Evolutionary conservation across 2,888 invertebrate genomes (phyloP), one percentile per base, ranked within the genome.

Genomic region (Salticus scenicus): DNA sequence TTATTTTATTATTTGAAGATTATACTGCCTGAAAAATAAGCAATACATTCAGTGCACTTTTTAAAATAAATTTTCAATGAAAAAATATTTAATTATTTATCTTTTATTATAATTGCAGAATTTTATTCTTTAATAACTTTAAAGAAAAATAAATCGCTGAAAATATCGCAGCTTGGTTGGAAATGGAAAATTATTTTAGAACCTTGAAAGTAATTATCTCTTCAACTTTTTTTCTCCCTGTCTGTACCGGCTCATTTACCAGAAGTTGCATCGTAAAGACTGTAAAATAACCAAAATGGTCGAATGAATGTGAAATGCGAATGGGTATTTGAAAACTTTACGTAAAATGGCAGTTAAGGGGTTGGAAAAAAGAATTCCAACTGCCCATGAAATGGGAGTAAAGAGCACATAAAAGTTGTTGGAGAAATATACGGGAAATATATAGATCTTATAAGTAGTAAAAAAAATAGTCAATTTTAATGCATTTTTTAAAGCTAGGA

Each of bases 281-380:
- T 57, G 24, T 24, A 24, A 57, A 57, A 57, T 57, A 57, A 57
- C 57, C 57, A 57, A 24, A 57, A 57, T 24, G 57, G 57, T 12
- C 57, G 57, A 57, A 57, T 57, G 57, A 57, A 57, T 57, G 20
- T n/a, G 57, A 57, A 57, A 57, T 57, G 57, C 24, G 57, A 57
- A 57, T 57, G 57, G 20, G 24, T 57, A 24, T 57, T 57, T 24
- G 57, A 57, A 57, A 57, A 57, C 24, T 57, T 57, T 57, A 24
- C 57, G 12, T 12, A 57, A n/a, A 24, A 57, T 24, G 57, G 57
- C 57, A 57, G 57, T 57, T 57, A 5, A 57, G 57, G 24, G 57
- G 20, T 57, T n/a, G 2, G 24, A 24, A 24, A 57, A 57, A 57
- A 17, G 57, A 57, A 24, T 20, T 24, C 57, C 24, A 57, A 57